Evolutionary conservation across 2,113 vertebrate genomes (phyloP), one percentile per base, ranked within the genome.

Genomic region (Tautogolabrus adspersus): DNA sequence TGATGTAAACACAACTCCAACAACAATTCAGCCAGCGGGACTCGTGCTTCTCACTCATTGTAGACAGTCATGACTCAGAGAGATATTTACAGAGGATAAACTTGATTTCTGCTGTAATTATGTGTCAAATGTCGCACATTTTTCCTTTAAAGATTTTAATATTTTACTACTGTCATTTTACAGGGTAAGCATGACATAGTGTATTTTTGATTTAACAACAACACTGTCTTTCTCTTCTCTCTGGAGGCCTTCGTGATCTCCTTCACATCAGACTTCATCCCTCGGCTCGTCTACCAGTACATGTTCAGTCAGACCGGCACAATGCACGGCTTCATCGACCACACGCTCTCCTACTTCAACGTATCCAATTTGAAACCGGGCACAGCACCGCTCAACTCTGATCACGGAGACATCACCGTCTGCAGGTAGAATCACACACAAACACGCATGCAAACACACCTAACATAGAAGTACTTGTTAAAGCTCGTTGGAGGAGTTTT

Each of bases 261-360:
- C 30, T 93, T 98, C 91, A 99, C 98, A 19, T 99, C 98, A 0
- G 98, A 99, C 93, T 98, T 99, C 89, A 97, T 99, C 75, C 98
- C 98, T 10, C 96, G 98, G 69, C 95, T 99, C 1, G 95, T 98
- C 87, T 99, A 99, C 88, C 97, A 96, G 86, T 98, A 99, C 65
- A 94, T 94, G 83, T 99, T 96, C 87, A 99, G 98, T 73, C 92
- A 93, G 80, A 95, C 95, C 0, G 97, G 98, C 65, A 97, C 96
- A 83, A 96, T 99, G 95, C 94, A 98, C 4, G 98, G 98, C 93
- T 99, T 99, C 87, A 93, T 98, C 68, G 97, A 99, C 93, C 96
- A 99, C 89, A 99, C 97, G 0, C 96, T 99, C 47, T 99, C 98
- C 65, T 96, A 96, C 88, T 99, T 99, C 93, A 99, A 99, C 1